Base-by-base conservation (phyloP, 2,888 invertebrate genomes). In the Drosophila multiciliata region DNA sequence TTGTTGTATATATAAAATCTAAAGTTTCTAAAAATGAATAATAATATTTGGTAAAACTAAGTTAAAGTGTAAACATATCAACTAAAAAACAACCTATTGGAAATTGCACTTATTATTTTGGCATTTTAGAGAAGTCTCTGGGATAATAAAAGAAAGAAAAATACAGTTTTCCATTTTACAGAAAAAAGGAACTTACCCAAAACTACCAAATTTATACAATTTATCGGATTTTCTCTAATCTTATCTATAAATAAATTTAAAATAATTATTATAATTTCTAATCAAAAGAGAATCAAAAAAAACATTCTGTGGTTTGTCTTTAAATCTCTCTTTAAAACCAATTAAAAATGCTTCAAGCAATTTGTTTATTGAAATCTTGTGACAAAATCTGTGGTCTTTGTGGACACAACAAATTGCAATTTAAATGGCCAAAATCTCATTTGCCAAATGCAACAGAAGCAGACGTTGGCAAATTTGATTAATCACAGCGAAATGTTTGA, bases 361-460 rank as follows among this genome's bases (percentile, higher is more conserved):
- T 20, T 20, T 45, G 3, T 3, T 7, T 3, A 45, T 20, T 32
- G 17, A 17, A 11, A n/a, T 49, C 36, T 36, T 57, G 29, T 36
- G 49, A 33, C 35, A 45, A 62, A 62, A 8, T 65, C 50, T 62
- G 50, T 26, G 59, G 35, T 48, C 57, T 36, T 33, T 67, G 35
- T 38, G 4, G 60, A 63, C 54, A 7, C 26, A 74, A 68, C 66
- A 73, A 62, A 66, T 82, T 64, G 59, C 64, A 45, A 52, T 72
- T 75, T 32, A 69, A 84, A 79, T 75, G 58, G 66, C 45, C 53
- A 26, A 62, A 65, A 75, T 69, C 52, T 42, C 62, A 73, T 80
- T 82, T 74, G 69, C 42, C 74, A 77, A 84, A 62, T 75, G 79
- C 81, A 81, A 67, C 66, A 36, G 11, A 59, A 35, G 36, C 45